A percentile compares a stretch with the other conserved stretches of the same genome.
Evolutionary conservation across 2,888 invertebrate genomes (phyloP).

Genomic region (Netelia fuscicornis): DNA sequence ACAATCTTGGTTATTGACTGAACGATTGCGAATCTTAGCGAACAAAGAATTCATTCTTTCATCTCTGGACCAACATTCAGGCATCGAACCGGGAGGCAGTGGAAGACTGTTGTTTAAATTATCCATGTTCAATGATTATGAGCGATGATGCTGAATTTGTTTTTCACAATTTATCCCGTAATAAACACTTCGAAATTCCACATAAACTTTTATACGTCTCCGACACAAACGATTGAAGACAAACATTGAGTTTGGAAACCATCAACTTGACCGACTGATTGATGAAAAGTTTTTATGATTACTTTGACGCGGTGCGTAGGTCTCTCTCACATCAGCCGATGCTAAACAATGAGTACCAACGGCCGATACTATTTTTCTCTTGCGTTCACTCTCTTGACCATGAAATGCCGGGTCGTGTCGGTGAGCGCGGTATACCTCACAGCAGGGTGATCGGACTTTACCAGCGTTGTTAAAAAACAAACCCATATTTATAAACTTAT

Average conservation of each 20-base stretch:
- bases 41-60: conserved; percentile 92
- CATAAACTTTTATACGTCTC: not conserved
- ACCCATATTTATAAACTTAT: too few relatives aligned
- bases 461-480: too few relatives aligned
- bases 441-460: too few relatives aligned
- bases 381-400: not conserved
- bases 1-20: conserved; percentile 93
- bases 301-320: not conserved
- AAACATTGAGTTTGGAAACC: not conserved
- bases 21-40: conserved; percentile 91
- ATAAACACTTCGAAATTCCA: not conserved
- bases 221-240: not conserved
- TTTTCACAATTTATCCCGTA: not conserved
- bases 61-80: conserved; percentile 91
- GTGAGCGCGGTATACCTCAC: not conserved
- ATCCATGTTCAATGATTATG: conserved; percentile 16
- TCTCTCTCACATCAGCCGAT: not conserved
- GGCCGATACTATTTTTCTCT: not conserved
- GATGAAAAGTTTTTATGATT: not conserved
- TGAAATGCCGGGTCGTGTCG: not conserved
- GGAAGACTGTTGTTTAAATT: conserved; percentile 67
- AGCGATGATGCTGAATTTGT: not conserved
- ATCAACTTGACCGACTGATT: not conserved
- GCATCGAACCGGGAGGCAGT: conserved; percentile 85
- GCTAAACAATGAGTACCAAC: not conserved